These are phyloP conservation scores for Andrena bicolor DNA, from an alignment of 2,888 invertebrate genomes.

Conservation along the genomic window DNA sequence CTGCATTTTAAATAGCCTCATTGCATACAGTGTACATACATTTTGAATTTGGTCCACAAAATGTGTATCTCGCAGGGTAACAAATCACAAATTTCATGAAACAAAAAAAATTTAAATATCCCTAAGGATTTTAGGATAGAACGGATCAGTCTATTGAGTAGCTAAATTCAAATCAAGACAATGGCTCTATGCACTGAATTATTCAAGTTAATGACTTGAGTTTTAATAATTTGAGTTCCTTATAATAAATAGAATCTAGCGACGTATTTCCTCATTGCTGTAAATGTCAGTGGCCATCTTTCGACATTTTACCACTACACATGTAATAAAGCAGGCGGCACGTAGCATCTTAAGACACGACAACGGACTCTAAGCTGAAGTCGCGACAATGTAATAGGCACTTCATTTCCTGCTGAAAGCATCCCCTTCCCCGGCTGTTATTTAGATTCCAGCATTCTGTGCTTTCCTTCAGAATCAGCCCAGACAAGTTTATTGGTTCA, in stretches of 20 bases:
- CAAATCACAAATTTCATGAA: too few relatives aligned
- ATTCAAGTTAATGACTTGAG: too few relatives aligned
- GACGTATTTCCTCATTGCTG: not conserved
- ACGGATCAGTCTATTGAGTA: too few relatives aligned
- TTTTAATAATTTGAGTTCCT: too few relatives aligned
- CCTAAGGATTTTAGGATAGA: too few relatives aligned
- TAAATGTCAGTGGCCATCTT: not conserved
- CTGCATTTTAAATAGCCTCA: too few relatives aligned
- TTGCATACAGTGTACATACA: too few relatives aligned
- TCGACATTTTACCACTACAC: not conserved
- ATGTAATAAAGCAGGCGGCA: slow-evolving; percentile 6
- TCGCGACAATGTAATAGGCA: slow-evolving; percentile 28
- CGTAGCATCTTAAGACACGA: slow-evolving; percentile 17
- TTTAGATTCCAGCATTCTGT: slow-evolving; percentile 10
- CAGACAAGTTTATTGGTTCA: slow-evolving; percentile 5
- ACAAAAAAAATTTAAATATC: too few relatives aligned
- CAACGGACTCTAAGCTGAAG: slow-evolving; percentile 11
- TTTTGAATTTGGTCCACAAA: too few relatives aligned
- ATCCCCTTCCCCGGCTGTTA: slow-evolving; percentile 1
- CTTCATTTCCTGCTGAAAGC: slow-evolving; percentile 23
- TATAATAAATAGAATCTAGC: not conserved
- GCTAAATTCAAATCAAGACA: too few relatives aligned
- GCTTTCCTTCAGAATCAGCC: not conserved
- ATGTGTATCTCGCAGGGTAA: too few relatives aligned
- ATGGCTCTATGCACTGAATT: too few relatives aligned